Base-by-base conservation (phyloP, 2,888 invertebrate species). In the Xestobium rufovillosum region DNA sequence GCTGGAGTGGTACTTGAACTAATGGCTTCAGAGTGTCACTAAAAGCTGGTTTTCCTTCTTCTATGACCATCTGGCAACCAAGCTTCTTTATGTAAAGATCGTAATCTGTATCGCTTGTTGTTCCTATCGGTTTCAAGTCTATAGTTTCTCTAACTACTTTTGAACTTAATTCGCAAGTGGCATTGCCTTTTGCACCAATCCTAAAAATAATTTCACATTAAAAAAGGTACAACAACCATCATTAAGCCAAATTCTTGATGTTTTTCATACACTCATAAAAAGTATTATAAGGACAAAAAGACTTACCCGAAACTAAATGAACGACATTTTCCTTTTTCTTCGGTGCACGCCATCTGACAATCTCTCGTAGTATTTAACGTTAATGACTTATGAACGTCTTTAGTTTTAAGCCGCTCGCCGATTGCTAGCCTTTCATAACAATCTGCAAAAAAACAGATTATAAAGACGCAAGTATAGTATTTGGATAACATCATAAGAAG, bases 131-230 rank as follows among this genome's bases (percentile, higher is more conserved):
- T 39, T 69, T 68, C 6, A 71, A 63, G 44, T 68, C 66, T 1
- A 63, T 58, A 1, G 65, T 62, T 50, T 67, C 64, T 50, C 65
- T 67, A 35, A 72, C 63, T 45, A 67, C 57, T 38, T 66, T 62
- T 26, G 62, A 57, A 38, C 73, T 71, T 40, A 78, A 54, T 40
- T 73, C 70, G 54, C 78, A 79, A 6, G 73, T 73, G 34, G 72
- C 72, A 54, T 79, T 79, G 45, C 78, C 78, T 61, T 73, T 72
- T 25, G 67, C 61, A 41, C 72, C 70, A 49, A 78, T 72, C 42
- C 77, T n/a, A n/a, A n/a, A n/a, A n/a, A n/a, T n/a, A n/a, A n/a
- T n/a, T n/a, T n/a, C n/a, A n/a, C n/a, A n/a, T n/a, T n/a, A n/a
- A n/a, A n/a, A n/a, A n/a, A n/a, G n/a, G n/a, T n/a, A n/a, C n/a